Base-by-base conservation (phyloP, 2,113 vertebrate species). In the Romanogobio albipinnatus region DNA sequence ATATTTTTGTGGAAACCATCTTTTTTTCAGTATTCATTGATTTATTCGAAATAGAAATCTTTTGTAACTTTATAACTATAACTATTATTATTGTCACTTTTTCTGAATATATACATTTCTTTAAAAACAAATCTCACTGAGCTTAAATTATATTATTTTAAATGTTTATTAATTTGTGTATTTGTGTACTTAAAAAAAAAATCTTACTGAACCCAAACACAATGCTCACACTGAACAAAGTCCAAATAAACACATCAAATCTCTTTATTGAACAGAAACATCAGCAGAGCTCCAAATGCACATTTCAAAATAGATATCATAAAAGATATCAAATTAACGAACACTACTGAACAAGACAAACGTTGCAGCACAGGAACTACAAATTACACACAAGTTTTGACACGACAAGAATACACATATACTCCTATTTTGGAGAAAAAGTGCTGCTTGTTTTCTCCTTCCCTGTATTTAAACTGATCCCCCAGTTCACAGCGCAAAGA, bases 401-500 rank as follows among this genome's bases (percentile, higher is more conserved):
- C 19, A 83, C 64, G 15, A 88, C 75, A 88, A 70, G 75, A 64
- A 80, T 62, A 88, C 59, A 86, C 84, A 84, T 3, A 71, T 22
- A 47, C 71, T 61, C 56, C 82, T 84, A 59, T 74, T 61, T 74
- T 56, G 76, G 76, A 80, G 66, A 75, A 70, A 89, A 89, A 89
- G 88, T 89, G 88, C 88, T 89, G 84, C 85, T 80, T 79, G 77
- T 82, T 86, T 89, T 86, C 84, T 89, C 88, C 88, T 89, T 89
- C 88, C 82, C 86, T 89, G 82, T 87, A 82, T 83, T 83, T 58
- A 66, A 68, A 84, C 24, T 22, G 49, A 82, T 70, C 82, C 79
- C 53, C 33, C 36, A 22, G 45, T 77, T 85, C 84, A 79, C 84
- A 85, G 74, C 83, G 61, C 58, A 47, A 82, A 85, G 85, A 82